phyloP scores from a whole-genome alignment of 2,113 vertebrate species.

The Callionymus lyra region DNA sequence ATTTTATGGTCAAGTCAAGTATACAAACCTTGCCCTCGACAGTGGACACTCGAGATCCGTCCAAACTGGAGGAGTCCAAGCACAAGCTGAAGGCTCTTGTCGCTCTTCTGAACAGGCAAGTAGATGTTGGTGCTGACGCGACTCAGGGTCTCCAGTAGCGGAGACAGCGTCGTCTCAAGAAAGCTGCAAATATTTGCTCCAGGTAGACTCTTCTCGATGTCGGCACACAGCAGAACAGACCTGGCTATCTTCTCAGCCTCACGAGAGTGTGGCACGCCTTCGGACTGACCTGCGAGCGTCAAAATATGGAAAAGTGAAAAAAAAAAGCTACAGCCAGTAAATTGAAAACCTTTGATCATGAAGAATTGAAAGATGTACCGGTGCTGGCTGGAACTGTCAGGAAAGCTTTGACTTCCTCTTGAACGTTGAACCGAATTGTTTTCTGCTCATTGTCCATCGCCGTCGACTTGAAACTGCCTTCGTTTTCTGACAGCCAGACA shows the following conservation, averaged over 20 bases:
- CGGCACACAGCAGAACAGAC: conserved; percentile 74
- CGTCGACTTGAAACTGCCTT: conserved; percentile 61
- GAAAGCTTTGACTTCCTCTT: conserved; percentile 62
- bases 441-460: conserved; percentile 10
- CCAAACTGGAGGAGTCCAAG: conserved; percentile 71
- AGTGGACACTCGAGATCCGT: conserved; percentile 8
- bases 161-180: conserved; percentile 73
- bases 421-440: conserved; percentile 36
- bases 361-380: conserved; percentile 41
- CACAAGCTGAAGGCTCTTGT: conserved; percentile 85
- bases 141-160: conserved; percentile 78
- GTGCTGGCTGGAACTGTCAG: conserved; percentile 61
- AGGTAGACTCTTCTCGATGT: conserved; percentile 41
- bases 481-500: conserved; percentile 74
- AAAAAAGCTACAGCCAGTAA: too few relatives aligned
- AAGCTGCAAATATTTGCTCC: conserved; percentile 35
- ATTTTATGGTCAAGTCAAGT: too few relatives aligned
- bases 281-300: conserved; percentile 57
- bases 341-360: neutral
- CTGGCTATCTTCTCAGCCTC: conserved; percentile 79
- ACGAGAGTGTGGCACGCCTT: conserved; percentile 69
- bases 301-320: neutral
- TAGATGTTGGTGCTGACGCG: conserved; percentile 82
- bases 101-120: conserved; percentile 76
- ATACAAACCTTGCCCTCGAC: conserved; percentile 6